Base-by-base conservation (phyloP, 2,888 invertebrate species). In the Flexamia atlantica region DNA sequence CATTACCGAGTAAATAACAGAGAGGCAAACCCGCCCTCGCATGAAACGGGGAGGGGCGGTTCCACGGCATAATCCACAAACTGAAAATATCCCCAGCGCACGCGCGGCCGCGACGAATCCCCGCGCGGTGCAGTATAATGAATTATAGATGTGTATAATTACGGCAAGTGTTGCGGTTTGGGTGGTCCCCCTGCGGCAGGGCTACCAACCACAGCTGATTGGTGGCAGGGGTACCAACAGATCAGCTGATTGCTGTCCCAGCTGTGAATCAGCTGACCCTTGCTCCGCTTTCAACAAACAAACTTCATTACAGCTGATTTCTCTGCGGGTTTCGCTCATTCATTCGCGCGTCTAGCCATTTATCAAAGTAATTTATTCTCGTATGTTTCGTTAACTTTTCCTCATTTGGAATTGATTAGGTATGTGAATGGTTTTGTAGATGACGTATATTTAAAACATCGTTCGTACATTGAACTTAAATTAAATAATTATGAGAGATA, bases 131-230 rank as follows among this genome's bases (percentile, higher is more conserved):
- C 72, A 25, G 50, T 46, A 72, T 82, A 70, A 82, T 82, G 72
- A 82, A 82, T 82, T 82, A 70, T 82, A 82, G 70, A 82, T 82
- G 82, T 46, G 72, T 82, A 82, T 82, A 82, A 82, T 82, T 82
- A 82, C 68, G 72, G 82, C 82, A 64, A 72, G 70, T 81, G 60
- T 81, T 42, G 30, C 72, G 60, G 72, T 82, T 82, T 82, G 82
- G 82, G 82, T 82, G 82, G 82, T 72, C 81, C 40, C 64, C 64
- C 72, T 72, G 72, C 40, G 76, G 50, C 76, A n/a, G 28, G 5
- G 76, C 72, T 72, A 72, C 72, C 40, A 42, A 72, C 40, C 32
- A 40, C 72, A 72, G 72, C 72, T 72, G 72, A 72, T 72, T 72
- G 72, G 40, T 72, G 40, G 64, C 64, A 64, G 64, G 64, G 64